A percentile compares a stretch with the other conserved stretches of the same genome.
phyloP scores from a whole-genome alignment of 2,797 vertebrate species.

The Sebastes matsubarae region DNA sequence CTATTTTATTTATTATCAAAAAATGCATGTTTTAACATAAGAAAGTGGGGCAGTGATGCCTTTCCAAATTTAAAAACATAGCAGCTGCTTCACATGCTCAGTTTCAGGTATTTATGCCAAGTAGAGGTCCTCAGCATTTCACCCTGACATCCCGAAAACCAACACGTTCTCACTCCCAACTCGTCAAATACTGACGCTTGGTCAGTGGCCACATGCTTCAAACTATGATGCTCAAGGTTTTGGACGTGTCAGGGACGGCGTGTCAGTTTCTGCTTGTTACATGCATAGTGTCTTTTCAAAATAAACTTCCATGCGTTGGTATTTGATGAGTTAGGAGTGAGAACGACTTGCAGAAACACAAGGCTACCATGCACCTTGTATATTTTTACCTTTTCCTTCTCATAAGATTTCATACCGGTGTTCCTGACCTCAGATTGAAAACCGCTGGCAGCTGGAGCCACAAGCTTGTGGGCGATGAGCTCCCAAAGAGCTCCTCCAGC shows the following conservation, averaged over 20 bases:
- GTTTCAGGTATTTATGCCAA: too few relatives aligned
- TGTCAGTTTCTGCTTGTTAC: too few relatives aligned
- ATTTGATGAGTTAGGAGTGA: too few relatives aligned
- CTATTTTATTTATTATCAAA: neutral
- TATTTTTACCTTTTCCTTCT: conserved; percentile 9
- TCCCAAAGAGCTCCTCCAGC: conserved; percentile 44
- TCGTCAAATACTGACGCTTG: neutral
- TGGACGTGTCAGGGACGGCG: too few relatives aligned
- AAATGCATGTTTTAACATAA: neutral
- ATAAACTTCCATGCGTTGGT: too few relatives aligned
- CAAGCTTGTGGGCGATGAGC: conserved; percentile 60
- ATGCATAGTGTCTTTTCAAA: too few relatives aligned
- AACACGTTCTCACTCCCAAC: neutral
- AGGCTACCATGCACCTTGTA: neutral
- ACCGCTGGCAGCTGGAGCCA: conserved; percentile 35
- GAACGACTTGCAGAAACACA: neutral
- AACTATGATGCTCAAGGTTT: too few relatives aligned
- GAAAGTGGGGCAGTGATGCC: neutral
- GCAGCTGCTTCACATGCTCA: too few relatives aligned
- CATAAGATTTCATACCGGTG: conserved; percentile 10
- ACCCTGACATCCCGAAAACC: too few relatives aligned
- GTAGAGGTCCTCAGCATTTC: too few relatives aligned
- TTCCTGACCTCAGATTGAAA: conserved; percentile 41
- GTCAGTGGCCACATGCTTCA: too few relatives aligned
- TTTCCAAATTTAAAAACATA: neutral